A percentile compares a stretch with the other conserved stretches of the same genome.
Conservation (phyloP, 2,888 invertebrate genomes). For the Ophion ventricosus region DNA sequence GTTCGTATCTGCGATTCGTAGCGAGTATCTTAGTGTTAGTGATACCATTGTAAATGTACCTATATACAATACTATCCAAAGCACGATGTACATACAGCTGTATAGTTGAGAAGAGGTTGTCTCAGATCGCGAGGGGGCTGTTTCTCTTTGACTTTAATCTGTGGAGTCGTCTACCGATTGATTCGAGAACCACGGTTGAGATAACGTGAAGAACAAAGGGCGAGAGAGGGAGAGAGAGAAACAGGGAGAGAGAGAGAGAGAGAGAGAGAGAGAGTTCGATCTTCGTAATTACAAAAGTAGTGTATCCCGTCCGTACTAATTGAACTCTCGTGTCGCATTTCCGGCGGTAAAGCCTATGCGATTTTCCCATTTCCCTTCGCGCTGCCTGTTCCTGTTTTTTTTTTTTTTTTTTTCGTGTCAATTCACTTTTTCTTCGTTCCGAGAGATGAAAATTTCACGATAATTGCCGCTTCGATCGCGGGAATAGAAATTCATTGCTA, state of each 20-base stretch:
- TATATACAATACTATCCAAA: slow-evolving; percentile 11
- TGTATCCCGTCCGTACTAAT: slow-evolving; percentile 52
- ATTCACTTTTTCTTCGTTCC: too few relatives aligned
- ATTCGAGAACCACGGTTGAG: slow-evolving; percentile 49
- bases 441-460: too few relatives aligned
- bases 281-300: slow-evolving; percentile 60
- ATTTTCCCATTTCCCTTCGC: slow-evolving; percentile 25
- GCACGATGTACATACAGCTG: slow-evolving; percentile 26
- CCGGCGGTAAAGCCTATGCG: slow-evolving; percentile 46
- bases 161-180: slow-evolving; percentile 57
- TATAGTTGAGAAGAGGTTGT: slow-evolving; percentile 43
- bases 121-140: slow-evolving; percentile 41
- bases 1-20: slow-evolving; percentile 45
- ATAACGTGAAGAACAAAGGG: background rate
- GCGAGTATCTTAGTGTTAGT: slow-evolving; percentile 40
- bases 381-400: background rate
- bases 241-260: slow-evolving; percentile 9
- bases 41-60: slow-evolving; percentile 39
- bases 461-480: too few relatives aligned
- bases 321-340: slow-evolving; percentile 45
- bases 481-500: too few relatives aligned
- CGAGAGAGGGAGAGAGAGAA: slow-evolving; percentile 9
- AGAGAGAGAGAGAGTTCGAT: slow-evolving; percentile 43
- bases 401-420: background rate
- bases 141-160: slow-evolving; percentile 65